These are phyloP conservation scores for Thunnus albacares DNA, from an alignment of 2,797 vertebrate species.

Conservation along the genomic window DNA sequence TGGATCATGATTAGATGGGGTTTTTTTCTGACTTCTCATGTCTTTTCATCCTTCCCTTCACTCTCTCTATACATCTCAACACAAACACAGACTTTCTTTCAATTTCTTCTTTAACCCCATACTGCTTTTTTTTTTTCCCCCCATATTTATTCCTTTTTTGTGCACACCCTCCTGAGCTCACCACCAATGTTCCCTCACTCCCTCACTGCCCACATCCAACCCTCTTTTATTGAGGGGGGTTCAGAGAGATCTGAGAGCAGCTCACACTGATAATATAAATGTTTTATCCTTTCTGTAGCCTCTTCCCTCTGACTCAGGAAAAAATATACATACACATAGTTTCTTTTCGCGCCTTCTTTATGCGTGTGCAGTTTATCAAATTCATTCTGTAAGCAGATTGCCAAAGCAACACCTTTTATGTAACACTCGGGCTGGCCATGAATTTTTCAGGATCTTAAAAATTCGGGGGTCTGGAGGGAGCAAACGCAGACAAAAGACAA, in stretches of 20 bases:
- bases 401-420: conserved; percentile 78
- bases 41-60: conserved; percentile 38
- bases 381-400: conserved; percentile 80
- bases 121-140: conserved; percentile 1
- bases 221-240: conserved; percentile 49
- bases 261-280: conserved; percentile 74
- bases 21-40: conserved; percentile 32
- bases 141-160: conserved; percentile 10
- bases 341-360: conserved; percentile 47
- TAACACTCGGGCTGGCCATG: conserved; percentile 70
- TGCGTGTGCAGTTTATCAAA: conserved; percentile 75
- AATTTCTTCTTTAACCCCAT: conserved; percentile 25
- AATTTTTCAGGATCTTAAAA: conserved; percentile 78
- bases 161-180: conserved; percentile 31
- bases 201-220: conserved; percentile 26
- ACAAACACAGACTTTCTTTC: conserved; percentile 27
- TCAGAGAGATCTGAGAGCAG: conserved; percentile 68
- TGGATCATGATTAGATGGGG: conserved; percentile 30
- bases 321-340: conserved; percentile 50
- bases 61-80: background rate
- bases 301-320: conserved; percentile 72
- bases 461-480: conserved; percentile 59
- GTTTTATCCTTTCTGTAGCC: conserved; percentile 76
- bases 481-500: conserved; percentile 60
- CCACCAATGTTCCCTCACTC: conserved; percentile 13